Evolutionary conservation across 2,113 vertebrate genomes (phyloP), one percentile per base, ranked within the genome.

Genomic region (Salvelinus fontinalis): DNA sequence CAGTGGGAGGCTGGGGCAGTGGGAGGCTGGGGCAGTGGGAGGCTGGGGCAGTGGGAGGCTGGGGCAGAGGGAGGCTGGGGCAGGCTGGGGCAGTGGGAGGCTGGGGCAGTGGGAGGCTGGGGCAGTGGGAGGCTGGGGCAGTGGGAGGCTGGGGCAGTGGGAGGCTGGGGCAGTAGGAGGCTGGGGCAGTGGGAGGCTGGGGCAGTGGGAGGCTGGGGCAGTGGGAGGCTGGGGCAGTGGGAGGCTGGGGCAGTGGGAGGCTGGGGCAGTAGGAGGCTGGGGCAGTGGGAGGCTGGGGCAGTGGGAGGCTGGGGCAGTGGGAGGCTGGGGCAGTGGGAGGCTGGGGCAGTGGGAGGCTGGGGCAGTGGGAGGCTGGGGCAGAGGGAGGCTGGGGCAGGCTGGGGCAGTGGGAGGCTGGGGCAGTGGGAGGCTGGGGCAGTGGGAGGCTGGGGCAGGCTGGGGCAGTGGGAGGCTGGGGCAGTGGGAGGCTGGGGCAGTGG

Each of bases 191-290:
- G 79, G 74, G 34, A 62, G 74, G 67, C 12, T 5, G 75, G 77
- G 89, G 80, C 78, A 88, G 79, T n/a, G n/a, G n/a, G n/a, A n/a
- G n/a, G 79, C 79, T 82, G 67, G 76, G 72, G 11, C 34, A 7
- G 48, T 14, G 24, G 31, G 5, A 5, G 7, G 34, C 8, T 84
- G 79, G 80, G 80, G 51, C 4, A 77, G 75, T n/a, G n/a, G n/a
- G n/a, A n/a, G n/a, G 3, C 12, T 54, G 31, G 16, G 31, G 29
- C 29, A 0, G 22, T 0, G 79, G 74, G 34, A 62, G 74, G 67
- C 12, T 5, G 75, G 77, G 89, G 80, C 78, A 88, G 79, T n/a
- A n/a, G n/a, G n/a, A n/a, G n/a, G 79, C 79, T 82, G 67, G 76
- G 72, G 11, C 34, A 7, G 48, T 14, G 24, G 31, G 5, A 5